Percentiles rank a stretch among this genome's conserved stretches.
phyloP scores from a whole-genome alignment of 2,797 vertebrate species.

The Lepus townsendii region DNA sequence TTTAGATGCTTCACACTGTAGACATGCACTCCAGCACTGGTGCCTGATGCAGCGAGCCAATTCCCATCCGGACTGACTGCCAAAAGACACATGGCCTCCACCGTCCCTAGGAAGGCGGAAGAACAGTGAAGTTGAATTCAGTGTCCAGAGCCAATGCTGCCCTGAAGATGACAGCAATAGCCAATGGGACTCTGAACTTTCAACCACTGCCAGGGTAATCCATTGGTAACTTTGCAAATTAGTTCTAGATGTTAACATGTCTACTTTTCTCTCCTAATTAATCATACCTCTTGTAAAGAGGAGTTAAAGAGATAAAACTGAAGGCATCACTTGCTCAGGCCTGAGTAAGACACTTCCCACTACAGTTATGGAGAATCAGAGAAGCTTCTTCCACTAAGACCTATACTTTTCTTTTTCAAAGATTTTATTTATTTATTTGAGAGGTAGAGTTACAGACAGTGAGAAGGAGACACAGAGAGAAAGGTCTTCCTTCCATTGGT shows the following conservation, averaged over 20 bases:
- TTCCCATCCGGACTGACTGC: constrained; percentile 91
- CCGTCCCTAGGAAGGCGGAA: constrained; percentile 86
- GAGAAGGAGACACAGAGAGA: too few relatives aligned
- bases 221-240: constrained; percentile 34
- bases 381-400: neutral
- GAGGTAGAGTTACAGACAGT: too few relatives aligned
- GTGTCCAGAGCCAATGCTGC: neutral
- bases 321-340: neutral
- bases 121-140: neutral
- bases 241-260: neutral
- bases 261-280: neutral
- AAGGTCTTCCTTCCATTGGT: too few relatives aligned
- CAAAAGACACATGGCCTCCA: constrained; percentile 92
- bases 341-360: neutral
- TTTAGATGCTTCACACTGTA: constrained; percentile 92
- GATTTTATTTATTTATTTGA: too few relatives aligned
- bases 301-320: neutral
- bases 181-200: neutral
- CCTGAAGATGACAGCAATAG: neutral
- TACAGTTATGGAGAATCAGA: neutral
- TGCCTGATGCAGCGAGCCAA: constrained; percentile 93
- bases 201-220: neutral
- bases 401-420: too few relatives aligned
- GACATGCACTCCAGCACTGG: constrained; percentile 90
- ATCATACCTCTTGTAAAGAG: neutral